phyloP scores from a whole-genome alignment of 2,113 vertebrate genomes.

The Cephalopterus ornatus region DNA sequence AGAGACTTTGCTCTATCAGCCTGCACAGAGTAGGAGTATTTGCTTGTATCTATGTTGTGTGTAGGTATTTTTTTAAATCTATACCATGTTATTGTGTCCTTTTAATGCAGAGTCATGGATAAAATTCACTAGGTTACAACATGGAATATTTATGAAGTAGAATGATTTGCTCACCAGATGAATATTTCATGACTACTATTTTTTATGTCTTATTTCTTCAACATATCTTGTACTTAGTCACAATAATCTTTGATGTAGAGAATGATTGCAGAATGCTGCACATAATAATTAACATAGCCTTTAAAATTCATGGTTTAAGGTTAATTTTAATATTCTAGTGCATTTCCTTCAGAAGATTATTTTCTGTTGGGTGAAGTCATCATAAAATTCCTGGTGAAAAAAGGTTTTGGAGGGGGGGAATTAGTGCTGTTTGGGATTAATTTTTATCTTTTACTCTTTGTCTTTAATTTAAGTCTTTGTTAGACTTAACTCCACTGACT shows the following conservation, averaged over 20 bases:
- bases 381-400: neutral
- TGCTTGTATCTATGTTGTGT: neutral
- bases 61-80: neutral
- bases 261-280: neutral
- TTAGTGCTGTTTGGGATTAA: neutral
- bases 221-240: neutral
- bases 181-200: conserved; percentile 42
- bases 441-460: neutral
- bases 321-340: neutral
- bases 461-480: neutral
- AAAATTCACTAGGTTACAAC: conserved; percentile 20
- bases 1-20: neutral
- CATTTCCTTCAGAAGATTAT: neutral
- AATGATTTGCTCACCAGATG: neutral
- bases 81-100: neutral
- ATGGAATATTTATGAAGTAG: conserved; percentile 30
- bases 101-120: conserved; percentile 20
- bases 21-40: neutral
- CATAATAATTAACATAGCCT: neutral
- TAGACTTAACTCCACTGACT: neutral
- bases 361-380: neutral
- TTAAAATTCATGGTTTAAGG: neutral
- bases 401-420: neutral
- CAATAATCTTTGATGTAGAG: conserved; percentile 33
- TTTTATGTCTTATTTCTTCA: conserved; percentile 25